phyloP scores from a whole-genome alignment of 2,797 vertebrate species.

The Otolemur crassicaudatus region DNA sequence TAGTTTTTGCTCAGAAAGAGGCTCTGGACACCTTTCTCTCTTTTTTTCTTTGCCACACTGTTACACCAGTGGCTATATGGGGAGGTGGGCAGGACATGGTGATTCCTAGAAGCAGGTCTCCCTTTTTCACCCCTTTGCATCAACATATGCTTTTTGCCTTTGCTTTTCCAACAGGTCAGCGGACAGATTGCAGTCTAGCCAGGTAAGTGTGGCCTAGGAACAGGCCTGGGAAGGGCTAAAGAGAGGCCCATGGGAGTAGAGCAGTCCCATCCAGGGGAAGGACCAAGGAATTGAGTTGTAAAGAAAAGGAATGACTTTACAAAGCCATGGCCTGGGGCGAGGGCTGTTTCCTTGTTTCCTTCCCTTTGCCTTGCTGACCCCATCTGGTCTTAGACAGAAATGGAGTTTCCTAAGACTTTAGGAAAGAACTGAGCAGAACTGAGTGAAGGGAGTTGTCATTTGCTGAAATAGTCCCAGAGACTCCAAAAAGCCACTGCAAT shows the following conservation, averaged over 20 bases:
- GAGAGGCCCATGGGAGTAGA: not conserved
- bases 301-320: not conserved
- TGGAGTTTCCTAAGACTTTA: slow-evolving; percentile 23
- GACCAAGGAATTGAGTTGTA: not conserved
- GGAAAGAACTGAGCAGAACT: not conserved
- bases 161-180: slow-evolving; percentile 92
- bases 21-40: not conserved
- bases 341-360: slow-evolving; percentile 50
- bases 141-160: slow-evolving; percentile 58
- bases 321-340: not conserved
- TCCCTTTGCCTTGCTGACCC: slow-evolving; percentile 60
- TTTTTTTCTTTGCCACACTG: not conserved
- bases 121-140: not conserved
- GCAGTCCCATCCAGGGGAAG: not conserved
- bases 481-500: not conserved
- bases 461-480: slow-evolving; percentile 16
- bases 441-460: not conserved
- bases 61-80: not conserved
- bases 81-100: not conserved
- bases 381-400: slow-evolving; percentile 44
- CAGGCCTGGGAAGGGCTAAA: not conserved
- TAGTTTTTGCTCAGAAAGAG: slow-evolving; percentile 27
- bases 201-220: slow-evolving; percentile 91
- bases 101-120: not conserved
- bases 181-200: slow-evolving; percentile 96